These are phyloP conservation scores for Drosophila dunni DNA, from an alignment of 1,140 invertebrate genomes.

Conservation along the genomic window DNA sequence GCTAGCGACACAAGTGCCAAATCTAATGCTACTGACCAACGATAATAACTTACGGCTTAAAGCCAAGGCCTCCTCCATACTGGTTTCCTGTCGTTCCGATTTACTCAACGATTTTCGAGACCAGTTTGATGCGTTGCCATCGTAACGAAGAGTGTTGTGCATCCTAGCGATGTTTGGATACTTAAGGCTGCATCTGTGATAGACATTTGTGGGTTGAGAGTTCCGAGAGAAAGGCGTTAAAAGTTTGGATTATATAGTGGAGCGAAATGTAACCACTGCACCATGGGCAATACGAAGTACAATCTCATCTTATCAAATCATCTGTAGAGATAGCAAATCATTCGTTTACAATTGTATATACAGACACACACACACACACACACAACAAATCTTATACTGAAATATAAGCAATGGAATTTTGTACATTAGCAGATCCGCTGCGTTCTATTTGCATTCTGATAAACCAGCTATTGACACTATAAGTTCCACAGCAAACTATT, in stretches of 20 bases:
- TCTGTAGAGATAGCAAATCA: conserved; percentile 1
- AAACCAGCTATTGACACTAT: neutral
- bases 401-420: conserved; percentile 11
- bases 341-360: neutral
- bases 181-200: conserved; percentile 14
- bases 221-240: neutral
- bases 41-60: conserved; percentile 78
- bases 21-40: conserved; percentile 73
- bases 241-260: neutral
- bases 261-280: conserved; percentile 12
- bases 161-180: neutral
- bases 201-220: conserved; percentile 2
- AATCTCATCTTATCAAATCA: conserved; percentile 15
- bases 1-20: conserved; percentile 56
- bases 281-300: conserved; percentile 43
- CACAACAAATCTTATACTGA: neutral
- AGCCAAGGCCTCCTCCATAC: conserved; percentile 67
- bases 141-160: conserved; percentile 22
- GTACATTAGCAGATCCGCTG: neutral
- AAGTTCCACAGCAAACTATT: neutral
- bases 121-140: conserved; percentile 37
- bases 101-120: conserved; percentile 44
- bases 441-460: conserved; percentile 30
- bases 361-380: neutral
- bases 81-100: conserved; percentile 61